Conservation (phyloP, 2,888 invertebrate genomes). For the Netelia melanura region DNA sequence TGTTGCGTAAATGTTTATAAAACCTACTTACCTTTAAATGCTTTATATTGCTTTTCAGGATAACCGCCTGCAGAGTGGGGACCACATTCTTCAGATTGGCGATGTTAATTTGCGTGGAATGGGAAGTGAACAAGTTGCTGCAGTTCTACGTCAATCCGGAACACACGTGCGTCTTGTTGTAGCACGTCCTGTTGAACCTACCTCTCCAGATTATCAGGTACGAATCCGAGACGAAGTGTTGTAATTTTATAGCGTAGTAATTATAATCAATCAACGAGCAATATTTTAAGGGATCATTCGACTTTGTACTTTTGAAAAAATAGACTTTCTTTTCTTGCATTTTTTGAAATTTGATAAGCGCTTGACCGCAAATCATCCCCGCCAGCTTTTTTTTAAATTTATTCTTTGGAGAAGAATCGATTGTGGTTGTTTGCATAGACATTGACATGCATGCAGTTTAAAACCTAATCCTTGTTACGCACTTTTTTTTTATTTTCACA, state of each 20-base stretch:
- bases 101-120: slow-evolving; percentile 98
- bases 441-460: too few relatives aligned
- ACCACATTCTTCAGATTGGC: slow-evolving; percentile 98
- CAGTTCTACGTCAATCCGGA: slow-evolving; percentile 97
- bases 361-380: too few relatives aligned
- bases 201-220: slow-evolving; percentile 90
- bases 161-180: slow-evolving; percentile 97
- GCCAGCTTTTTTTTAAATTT: neutral
- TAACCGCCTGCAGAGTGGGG: slow-evolving; percentile 97
- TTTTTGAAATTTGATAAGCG: too few relatives aligned
- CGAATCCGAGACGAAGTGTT: neutral
- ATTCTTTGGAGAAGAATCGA: neutral
- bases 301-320: too few relatives aligned
- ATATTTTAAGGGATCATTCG: too few relatives aligned
- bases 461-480: too few relatives aligned
- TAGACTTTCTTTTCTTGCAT: too few relatives aligned
- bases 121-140: slow-evolving; percentile 98
- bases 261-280: too few relatives aligned
- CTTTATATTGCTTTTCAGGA: slow-evolving; percentile 87
- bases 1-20: too few relatives aligned
- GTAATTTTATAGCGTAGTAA: too few relatives aligned
- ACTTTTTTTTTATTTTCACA: too few relatives aligned
- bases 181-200: slow-evolving; percentile 95
- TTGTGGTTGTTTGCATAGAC: neutral
- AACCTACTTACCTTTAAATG: too few relatives aligned